A percentile compares a stretch with the other conserved stretches of the same genome.
Conservation (phyloP, 1,140 invertebrate genomes). For the Pteromalus puparum region DNA sequence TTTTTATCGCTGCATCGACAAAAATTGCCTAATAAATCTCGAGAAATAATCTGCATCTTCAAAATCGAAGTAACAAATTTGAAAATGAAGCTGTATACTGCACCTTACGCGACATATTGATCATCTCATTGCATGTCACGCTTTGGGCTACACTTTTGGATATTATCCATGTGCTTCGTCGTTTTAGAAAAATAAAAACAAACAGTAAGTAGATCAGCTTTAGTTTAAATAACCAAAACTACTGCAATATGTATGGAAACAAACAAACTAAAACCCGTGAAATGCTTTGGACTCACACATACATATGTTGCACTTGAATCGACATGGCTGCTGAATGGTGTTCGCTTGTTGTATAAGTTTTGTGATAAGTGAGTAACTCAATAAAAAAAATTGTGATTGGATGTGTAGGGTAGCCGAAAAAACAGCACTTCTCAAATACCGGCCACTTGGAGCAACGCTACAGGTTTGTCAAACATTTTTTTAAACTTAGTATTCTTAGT, state of each 20-base stretch:
- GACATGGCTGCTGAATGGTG: background rate
- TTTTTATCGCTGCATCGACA: background rate
- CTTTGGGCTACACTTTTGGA: conserved; percentile 59
- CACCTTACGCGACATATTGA: background rate
- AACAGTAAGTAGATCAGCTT: conserved; percentile 8
- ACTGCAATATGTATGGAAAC: background rate
- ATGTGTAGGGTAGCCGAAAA: conserved; percentile 16
- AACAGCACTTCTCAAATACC: background rate
- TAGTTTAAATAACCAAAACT: conserved; percentile 11
- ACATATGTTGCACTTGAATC: background rate
- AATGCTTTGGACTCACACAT: background rate
- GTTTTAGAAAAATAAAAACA: background rate
- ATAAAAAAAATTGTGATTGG: conserved; percentile 16
- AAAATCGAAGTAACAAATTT: background rate
- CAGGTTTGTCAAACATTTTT: conserved; percentile 31
- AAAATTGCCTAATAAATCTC: background rate
- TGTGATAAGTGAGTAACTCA: conserved; percentile 3
- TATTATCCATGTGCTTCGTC: conserved; percentile 33
- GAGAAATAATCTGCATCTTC: background rate
- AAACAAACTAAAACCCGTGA: background rate
- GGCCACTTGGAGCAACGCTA: conserved; percentile 18
- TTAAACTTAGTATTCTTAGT: background rate
- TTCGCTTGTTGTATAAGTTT: background rate
- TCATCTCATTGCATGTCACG: conserved; percentile 63
- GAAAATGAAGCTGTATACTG: background rate